Conservation (phyloP, 1,140 invertebrate species). For the Periplaneta americana region DNA sequence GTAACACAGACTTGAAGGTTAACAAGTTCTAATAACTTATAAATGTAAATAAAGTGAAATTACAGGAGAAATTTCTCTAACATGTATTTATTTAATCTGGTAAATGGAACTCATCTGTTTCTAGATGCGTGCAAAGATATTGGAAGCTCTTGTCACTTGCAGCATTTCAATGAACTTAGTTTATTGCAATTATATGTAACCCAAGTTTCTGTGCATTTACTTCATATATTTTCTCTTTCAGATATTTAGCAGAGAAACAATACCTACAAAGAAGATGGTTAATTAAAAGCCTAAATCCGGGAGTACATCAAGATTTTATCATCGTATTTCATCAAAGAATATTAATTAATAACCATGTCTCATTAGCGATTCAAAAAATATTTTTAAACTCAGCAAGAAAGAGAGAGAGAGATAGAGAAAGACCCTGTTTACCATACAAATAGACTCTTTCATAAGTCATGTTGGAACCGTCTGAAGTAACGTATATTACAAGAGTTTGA, state of each 20-base stretch:
- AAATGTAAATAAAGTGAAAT: too few relatives aligned
- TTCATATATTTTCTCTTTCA: not conserved
- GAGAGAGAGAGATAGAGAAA: too few relatives aligned
- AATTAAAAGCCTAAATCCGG: not conserved
- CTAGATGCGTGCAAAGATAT: too few relatives aligned
- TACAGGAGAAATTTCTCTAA: too few relatives aligned
- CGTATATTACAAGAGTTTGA: not conserved
- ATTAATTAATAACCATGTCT: not conserved
- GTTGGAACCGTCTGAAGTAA: not conserved
- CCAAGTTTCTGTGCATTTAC: not conserved
- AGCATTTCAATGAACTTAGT: too few relatives aligned
- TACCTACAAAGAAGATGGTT: not conserved
- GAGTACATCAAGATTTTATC: not conserved
- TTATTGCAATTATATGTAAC: not conserved
- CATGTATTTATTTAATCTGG: too few relatives aligned
- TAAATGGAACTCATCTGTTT: too few relatives aligned
- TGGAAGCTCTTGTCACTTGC: too few relatives aligned
- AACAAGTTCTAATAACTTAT: too few relatives aligned
- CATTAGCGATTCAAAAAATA: not conserved
- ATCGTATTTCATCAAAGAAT: not conserved
- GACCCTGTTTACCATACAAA: not conserved
- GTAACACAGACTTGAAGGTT: too few relatives aligned
- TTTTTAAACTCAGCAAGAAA: not conserved
- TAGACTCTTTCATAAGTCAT: not conserved
- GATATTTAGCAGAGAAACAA: not conserved